Evolutionary conservation across 2,888 invertebrate genomes (phyloP).

Genomic region (Cryptophagus acutangulus): DNA sequence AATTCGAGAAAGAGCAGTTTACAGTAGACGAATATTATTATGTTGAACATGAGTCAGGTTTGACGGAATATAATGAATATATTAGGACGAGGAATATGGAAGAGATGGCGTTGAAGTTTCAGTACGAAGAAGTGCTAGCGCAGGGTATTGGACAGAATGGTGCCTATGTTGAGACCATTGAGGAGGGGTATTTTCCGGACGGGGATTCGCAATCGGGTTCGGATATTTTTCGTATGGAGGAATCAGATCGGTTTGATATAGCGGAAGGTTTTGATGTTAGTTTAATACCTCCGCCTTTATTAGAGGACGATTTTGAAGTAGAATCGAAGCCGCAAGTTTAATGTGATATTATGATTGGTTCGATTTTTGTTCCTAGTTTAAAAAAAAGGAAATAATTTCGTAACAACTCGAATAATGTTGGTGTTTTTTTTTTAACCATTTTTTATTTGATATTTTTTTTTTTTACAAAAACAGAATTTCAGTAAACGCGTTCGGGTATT

Average conservation of each 20-base stretch:
- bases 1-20: slow-evolving; percentile 50
- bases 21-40: slow-evolving; percentile 44
- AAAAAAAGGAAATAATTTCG: too few relatives aligned
- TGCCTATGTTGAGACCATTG: slow-evolving; percentile 37
- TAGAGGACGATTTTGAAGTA: slow-evolving; percentile 69
- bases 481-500: too few relatives aligned
- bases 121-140: slow-evolving; percentile 36
- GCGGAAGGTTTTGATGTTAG: slow-evolving; percentile 74
- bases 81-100: slow-evolving; percentile 41
- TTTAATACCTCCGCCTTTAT: slow-evolving; percentile 70
- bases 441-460: too few relatives aligned
- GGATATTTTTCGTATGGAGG: slow-evolving; percentile 48
- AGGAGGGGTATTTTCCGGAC: slow-evolving; percentile 64
- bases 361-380: too few relatives aligned
- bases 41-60: slow-evolving; percentile 37
- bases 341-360: slow-evolving; percentile 35
- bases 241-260: slow-evolving; percentile 55
- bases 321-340: slow-evolving; percentile 43
- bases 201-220: slow-evolving; percentile 53
- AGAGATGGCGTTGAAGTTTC: slow-evolving; percentile 41
- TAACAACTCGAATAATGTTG: too few relatives aligned
- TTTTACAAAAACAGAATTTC: too few relatives aligned
- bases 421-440: too few relatives aligned
- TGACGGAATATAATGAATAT: slow-evolving; percentile 42
- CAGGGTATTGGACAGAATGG: slow-evolving; percentile 32